Evolutionary conservation across 2,113 vertebrate genomes (phyloP).

Genomic region (Neomonachus schauinslandi): DNA sequence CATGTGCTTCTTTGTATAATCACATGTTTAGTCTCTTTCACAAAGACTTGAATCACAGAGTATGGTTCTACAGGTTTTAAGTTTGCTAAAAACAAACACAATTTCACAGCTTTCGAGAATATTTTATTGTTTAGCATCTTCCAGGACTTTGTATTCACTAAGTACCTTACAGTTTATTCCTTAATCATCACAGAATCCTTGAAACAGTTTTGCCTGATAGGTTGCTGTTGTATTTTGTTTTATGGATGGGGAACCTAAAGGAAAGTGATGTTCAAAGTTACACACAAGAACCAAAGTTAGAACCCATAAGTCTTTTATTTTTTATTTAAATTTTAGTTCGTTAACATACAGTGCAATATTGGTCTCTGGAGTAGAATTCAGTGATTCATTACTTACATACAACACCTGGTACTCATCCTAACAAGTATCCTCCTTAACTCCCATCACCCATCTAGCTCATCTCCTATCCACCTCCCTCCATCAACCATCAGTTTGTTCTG

Average conservation of each 20-base stretch:
- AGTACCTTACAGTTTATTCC: conserved; percentile 33
- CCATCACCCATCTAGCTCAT: not conserved
- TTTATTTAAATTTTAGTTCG: not conserved
- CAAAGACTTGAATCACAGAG: not conserved
- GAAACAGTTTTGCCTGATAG: conserved; percentile 8
- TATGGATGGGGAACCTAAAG: not conserved
- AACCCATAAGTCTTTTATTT: not conserved
- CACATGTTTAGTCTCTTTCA: not conserved
- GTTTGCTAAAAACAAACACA: conserved; percentile 37
- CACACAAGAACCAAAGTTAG: not conserved
- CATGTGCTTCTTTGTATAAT: not conserved
- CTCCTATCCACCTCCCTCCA: not conserved
- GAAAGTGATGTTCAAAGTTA: conserved; percentile 39
- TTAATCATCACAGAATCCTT: conserved; percentile 52
- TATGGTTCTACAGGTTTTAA: conserved; percentile 9
- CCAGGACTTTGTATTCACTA: conserved; percentile 43
- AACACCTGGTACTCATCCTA: not conserved
- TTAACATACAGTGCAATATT: not conserved
- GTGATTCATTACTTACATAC: not conserved
- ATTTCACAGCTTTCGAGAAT: conserved; percentile 46
- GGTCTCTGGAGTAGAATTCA: not conserved
- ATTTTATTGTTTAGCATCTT: conserved; percentile 52
- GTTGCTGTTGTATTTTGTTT: not conserved
- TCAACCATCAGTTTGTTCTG: not conserved
- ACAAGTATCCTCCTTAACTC: not conserved